These are phyloP conservation scores for Macaria liturata DNA, from an alignment of 2,888 invertebrate genomes.

Conservation along the genomic window DNA sequence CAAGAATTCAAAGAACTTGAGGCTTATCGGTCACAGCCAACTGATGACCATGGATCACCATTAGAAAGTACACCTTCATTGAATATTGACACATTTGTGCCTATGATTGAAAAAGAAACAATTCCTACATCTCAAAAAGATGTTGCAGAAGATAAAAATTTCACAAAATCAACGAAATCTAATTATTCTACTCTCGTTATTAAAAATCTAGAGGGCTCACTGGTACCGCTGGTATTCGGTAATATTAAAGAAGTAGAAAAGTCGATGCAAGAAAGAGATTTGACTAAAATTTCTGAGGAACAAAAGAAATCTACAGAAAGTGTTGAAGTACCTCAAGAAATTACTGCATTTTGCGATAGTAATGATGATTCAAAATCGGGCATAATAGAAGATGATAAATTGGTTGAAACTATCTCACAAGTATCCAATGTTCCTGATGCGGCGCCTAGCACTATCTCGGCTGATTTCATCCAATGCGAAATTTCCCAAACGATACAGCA, in stretches of 20 bases:
- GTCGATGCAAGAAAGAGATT: slow-evolving; percentile 37
- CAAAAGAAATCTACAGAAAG: slow-evolving; percentile 15
- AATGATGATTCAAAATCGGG: too few relatives aligned
- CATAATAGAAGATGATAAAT: background rate
- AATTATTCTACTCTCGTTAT: slow-evolving; percentile 30
- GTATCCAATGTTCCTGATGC: slow-evolving; percentile 9
- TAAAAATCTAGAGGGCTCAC: slow-evolving; percentile 50
- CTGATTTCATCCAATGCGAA: slow-evolving; percentile 47
- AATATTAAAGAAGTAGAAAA: slow-evolving; percentile 46
- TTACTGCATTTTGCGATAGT: background rate
- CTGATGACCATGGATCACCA: too few relatives aligned
- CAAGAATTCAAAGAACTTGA: too few relatives aligned
- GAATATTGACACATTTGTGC: too few relatives aligned
- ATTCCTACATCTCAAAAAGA: background rate
- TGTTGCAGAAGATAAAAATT: too few relatives aligned
- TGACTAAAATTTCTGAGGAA: slow-evolving; percentile 7
- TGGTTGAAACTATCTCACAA: slow-evolving; percentile 2
- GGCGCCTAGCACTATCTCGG: slow-evolving; percentile 58
- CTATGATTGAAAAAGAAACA: too few relatives aligned
- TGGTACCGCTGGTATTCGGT: slow-evolving; percentile 61
- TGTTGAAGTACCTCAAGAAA: slow-evolving; percentile 15
- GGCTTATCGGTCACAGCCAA: too few relatives aligned
- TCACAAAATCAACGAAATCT: background rate
- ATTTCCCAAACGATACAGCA: slow-evolving; percentile 33
- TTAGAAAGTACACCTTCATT: too few relatives aligned